Conservation (phyloP, 2,888 invertebrate genomes). For the Morpho deidamia region DNA sequence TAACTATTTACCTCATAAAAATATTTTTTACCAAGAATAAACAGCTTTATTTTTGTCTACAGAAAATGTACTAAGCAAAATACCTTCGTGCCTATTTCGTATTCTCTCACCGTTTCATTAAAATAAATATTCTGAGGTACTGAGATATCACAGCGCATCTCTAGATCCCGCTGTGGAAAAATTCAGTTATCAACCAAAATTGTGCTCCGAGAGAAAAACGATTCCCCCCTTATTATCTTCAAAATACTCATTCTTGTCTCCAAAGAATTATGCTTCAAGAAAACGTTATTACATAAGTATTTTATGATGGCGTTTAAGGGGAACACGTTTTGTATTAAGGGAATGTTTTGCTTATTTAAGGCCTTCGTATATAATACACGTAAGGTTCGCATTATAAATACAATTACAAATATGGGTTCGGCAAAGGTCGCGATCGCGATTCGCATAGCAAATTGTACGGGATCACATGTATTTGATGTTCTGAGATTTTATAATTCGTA, state of each 20-base stretch:
- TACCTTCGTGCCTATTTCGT: background rate
- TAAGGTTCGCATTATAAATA: slow-evolving; percentile 14
- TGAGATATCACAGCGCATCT: slow-evolving; percentile 38
- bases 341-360: slow-evolving; percentile 25
- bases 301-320: slow-evolving; percentile 31
- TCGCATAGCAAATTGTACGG: slow-evolving; percentile 2
- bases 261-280: slow-evolving; percentile 21
- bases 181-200: slow-evolving; percentile 30
- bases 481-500: too few species aligned
- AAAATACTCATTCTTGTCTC: slow-evolving; percentile 29
- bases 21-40: background rate
- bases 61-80: slow-evolving; percentile 6
- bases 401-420: slow-evolving; percentile 17
- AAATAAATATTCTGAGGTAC: slow-evolving; percentile 46
- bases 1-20: too few species aligned
- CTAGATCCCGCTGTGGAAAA: slow-evolving; percentile 19
- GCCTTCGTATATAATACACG: slow-evolving; percentile 19
- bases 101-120: slow-evolving; percentile 45
- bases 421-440: slow-evolving; percentile 7
- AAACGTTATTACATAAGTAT: slow-evolving; percentile 28
- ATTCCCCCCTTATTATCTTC: slow-evolving; percentile 27
- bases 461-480: background rate
- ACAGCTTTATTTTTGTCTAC: slow-evolving; percentile 3
- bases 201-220: slow-evolving; percentile 32
- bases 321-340: slow-evolving; percentile 33